Evolutionary conservation across 2,888 invertebrate genomes (phyloP).

Genomic region (Peribatodes rhomboidaria): DNA sequence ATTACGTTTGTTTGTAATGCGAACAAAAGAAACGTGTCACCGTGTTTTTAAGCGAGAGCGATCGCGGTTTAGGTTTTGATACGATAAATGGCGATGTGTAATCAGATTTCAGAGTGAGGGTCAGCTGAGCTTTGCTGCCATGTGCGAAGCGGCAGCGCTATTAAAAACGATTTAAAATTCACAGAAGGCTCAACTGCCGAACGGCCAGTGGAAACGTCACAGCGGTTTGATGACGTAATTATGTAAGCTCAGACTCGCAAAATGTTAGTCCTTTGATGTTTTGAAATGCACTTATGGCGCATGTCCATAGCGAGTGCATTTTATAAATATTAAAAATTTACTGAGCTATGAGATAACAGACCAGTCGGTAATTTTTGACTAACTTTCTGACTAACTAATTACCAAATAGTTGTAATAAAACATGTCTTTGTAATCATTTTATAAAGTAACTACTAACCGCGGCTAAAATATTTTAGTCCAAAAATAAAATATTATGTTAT

Average conservation of each 20-base stretch:
- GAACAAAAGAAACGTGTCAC: constrained; percentile 58
- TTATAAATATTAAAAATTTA: constrained; percentile 40
- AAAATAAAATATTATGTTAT: no score
- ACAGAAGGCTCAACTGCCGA: constrained; percentile 78
- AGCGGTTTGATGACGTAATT: constrained; percentile 78
- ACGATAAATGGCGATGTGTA: constrained; percentile 44
- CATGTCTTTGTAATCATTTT: no score
- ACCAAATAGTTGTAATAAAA: no score
- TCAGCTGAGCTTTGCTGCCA: constrained; percentile 65
- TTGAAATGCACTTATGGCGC: constrained; percentile 62
- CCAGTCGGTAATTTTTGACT: no score
- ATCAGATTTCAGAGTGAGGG: constrained; percentile 69
- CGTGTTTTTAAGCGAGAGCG: constrained; percentile 43
- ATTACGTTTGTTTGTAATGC: constrained; percentile 70
- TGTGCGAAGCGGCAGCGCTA: constrained; percentile 61
- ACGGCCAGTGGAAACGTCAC: constrained; percentile 67
- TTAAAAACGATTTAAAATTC: constrained; percentile 86
- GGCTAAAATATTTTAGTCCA: no score
- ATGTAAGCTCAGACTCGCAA: constrained; percentile 70
- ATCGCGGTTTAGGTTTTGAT: constrained; percentile 42
- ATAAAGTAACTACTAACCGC: no score
- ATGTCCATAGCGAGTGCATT: constrained; percentile 35
- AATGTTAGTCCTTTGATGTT: constrained; percentile 72
- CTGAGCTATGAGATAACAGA: constrained; percentile 30
- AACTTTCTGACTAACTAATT: no score